Conservation (phyloP, 2,797 vertebrate species). For the Synanceia verrucosa region DNA sequence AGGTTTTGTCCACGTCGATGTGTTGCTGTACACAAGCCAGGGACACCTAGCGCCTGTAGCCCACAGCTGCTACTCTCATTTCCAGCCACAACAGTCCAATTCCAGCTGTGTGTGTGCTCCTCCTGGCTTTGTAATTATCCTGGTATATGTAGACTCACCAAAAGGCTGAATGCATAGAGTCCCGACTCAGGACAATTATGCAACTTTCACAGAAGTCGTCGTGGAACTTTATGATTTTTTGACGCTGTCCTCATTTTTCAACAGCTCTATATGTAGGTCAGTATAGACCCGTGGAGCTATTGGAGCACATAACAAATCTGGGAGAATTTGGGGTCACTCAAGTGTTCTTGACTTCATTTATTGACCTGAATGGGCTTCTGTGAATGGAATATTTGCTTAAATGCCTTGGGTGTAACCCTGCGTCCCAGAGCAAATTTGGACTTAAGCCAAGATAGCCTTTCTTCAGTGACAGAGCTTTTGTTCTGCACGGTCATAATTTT, state of each 20-base stretch:
- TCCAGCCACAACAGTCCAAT: constrained; percentile 45
- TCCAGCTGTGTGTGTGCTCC: constrained; percentile 49
- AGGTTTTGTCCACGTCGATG: constrained; percentile 67
- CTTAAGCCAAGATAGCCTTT: constrained; percentile 30
- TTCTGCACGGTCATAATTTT: constrained; percentile 35
- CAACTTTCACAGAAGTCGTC: constrained; percentile 15
- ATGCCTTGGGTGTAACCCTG: constrained; percentile 48
- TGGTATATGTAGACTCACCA: constrained; percentile 1
- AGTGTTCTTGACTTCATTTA: constrained; percentile 48
- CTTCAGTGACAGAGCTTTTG: constrained; percentile 50
- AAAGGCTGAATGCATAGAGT: constrained; percentile 7
- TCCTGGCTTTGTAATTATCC: constrained; percentile 74
- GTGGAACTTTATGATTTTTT: constrained; percentile 38
- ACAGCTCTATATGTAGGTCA: constrained; percentile 63
- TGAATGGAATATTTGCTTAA: constrained; percentile 73
- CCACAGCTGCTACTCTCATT: constrained; percentile 75
- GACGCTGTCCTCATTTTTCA: constrained; percentile 37
- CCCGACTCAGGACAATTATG: constrained; percentile 8
- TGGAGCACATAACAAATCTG: constrained; percentile 57
- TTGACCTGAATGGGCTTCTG: constrained; percentile 60
- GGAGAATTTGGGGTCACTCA: constrained; percentile 51
- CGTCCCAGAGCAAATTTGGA: constrained; percentile 59
- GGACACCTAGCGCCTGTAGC: constrained; percentile 64
- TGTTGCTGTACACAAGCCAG: constrained; percentile 67
- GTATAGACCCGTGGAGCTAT: constrained; percentile 57